phyloP scores from a whole-genome alignment of 1,140 invertebrate species.

The Rhopalosiphum padi region DNA sequence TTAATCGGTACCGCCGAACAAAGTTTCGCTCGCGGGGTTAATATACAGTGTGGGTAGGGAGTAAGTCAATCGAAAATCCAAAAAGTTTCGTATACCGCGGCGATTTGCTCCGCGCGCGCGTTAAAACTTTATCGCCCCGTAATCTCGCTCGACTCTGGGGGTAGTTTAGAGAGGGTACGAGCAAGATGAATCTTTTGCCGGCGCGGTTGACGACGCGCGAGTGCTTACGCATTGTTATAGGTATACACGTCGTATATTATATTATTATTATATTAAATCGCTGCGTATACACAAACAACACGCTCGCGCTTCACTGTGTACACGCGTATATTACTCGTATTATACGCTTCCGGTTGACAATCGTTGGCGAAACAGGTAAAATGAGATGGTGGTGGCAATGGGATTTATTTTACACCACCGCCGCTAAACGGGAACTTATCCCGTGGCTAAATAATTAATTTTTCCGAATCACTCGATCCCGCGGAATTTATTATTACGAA shows the following conservation, averaged over 20 bases:
- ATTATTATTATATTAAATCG: not conserved
- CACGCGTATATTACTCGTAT: not conserved
- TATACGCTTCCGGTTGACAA: not conserved
- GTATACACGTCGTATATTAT: not conserved
- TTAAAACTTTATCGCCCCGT: constrained; percentile 13
- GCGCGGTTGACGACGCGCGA: not conserved
- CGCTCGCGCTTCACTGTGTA: not conserved
- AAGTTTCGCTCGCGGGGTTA: constrained; percentile 23
- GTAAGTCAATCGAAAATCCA: constrained; percentile 1
- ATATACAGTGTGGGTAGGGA: not conserved
- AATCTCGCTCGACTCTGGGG: not conserved
- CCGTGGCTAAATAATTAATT: not conserved
- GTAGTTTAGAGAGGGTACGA: not conserved
- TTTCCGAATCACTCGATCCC: not conserved
- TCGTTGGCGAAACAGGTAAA: not conserved
- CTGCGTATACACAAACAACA: not conserved
- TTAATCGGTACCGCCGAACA: constrained; percentile 27
- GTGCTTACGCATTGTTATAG: not conserved
- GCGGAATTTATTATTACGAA: not conserved
- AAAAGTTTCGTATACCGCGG: constrained; percentile 1
- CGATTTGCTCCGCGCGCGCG: not conserved
- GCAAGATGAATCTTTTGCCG: not conserved
- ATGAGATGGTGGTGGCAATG: no score
- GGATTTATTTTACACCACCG: not conserved
- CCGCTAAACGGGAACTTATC: not conserved